These are phyloP conservation scores for Lamellibrachia luymesi DNA, from an alignment of 1,140 invertebrate species.

Conservation along the genomic window DNA sequence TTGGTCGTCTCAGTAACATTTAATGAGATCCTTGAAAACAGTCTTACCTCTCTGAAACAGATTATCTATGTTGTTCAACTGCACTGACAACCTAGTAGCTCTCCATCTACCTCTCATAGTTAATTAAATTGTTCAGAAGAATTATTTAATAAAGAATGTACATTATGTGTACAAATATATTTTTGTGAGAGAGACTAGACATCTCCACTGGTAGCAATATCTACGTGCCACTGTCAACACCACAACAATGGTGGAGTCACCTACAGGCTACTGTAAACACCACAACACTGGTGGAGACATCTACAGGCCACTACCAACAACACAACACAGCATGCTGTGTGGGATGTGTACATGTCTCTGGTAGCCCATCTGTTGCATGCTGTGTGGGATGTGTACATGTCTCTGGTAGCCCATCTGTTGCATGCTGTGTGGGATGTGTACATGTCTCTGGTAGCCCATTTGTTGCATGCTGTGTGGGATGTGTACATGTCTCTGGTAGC, in stretches of 20 bases:
- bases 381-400: too few relatives aligned
- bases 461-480: too few relatives aligned
- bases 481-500: too few relatives aligned
- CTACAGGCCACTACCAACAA: background rate
- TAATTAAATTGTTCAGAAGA: background rate
- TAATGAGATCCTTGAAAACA: background rate
- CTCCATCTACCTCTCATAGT: background rate
- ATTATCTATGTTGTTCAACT: background rate
- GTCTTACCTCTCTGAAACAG: background rate
- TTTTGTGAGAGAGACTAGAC: background rate
- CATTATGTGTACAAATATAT: too few relatives aligned
- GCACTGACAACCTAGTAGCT: background rate
- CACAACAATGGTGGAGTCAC: background rate
- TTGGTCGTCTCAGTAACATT: background rate
- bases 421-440: too few relatives aligned
- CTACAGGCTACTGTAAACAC: background rate
- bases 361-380: too few relatives aligned
- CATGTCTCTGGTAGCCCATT: too few relatives aligned
- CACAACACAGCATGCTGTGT: too few relatives aligned
- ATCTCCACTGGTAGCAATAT: background rate
- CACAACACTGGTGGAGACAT: background rate
- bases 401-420: too few relatives aligned
- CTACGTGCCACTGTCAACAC: background rate
- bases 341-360: too few relatives aligned
- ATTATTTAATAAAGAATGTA: background rate